Base-by-base conservation (phyloP, 2,888 invertebrate genomes). In the Eurytoma californica region DNA sequence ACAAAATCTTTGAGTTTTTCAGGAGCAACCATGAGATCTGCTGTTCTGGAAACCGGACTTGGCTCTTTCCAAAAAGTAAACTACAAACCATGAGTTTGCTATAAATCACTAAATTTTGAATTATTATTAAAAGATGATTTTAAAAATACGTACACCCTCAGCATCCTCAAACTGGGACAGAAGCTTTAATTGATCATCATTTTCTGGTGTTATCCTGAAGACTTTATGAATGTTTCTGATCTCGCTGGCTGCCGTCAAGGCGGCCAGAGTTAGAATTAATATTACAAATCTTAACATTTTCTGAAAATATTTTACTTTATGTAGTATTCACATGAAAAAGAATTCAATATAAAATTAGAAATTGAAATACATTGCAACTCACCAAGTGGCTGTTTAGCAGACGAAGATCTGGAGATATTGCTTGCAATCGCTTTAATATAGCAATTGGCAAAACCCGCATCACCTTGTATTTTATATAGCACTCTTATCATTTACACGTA, bases 11-110 rank as follows among this genome's bases (percentile, higher is more conserved):
- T 70, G 55, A 91, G 85, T 53, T 91, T 89, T 16, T 91, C 89
- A 0, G 94, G 94, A 16, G 92, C 90, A 1, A 94, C 93, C 93
- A 94, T 93, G 0, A 94, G 89, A 66, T 93, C 84, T 49, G 82
- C 91, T 13, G 92, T 90, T 75, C 90, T 88, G 72, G 89, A 87
- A 5, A 89, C 88, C 51, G 90, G 83, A 30, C 81, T 86, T 81
- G 18, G 83, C 77, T 14, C 85, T 47, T 85, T 87, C 82, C 85
- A 85, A 67, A 82, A 83, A 24, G 83, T 82, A 76, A 70, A 85
- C 85, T 85, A 47, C 3, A 14, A 57, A 51, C 49, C 13, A 58
- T 7, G 20, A 58, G 20, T 58, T 58, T 24, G 20, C 7, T 18
- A 12, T 20, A 20, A n/a, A 2, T 24, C 5, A n/a, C 5, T 4